A percentile compares a stretch with the other conserved stretches of the same genome.
Conservation (phyloP, 2,113 vertebrate genomes). For the Chaenocephalus aceratus region DNA sequence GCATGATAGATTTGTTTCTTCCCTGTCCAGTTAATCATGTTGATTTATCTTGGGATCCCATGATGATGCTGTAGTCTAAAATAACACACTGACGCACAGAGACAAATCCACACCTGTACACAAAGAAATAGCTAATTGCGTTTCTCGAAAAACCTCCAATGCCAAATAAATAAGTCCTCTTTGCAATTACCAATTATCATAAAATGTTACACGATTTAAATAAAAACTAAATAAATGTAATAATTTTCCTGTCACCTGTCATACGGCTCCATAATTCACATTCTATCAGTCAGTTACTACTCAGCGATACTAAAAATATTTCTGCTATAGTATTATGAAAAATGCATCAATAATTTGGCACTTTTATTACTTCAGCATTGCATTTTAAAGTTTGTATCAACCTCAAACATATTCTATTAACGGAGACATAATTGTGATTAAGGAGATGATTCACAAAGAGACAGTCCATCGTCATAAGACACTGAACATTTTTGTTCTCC, state of each 20-base stretch:
- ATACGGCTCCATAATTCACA: constrained; percentile 31
- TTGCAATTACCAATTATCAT: constrained; percentile 32
- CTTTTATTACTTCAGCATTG: constrained; percentile 13
- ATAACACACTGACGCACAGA: background rate
- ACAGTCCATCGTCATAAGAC: too few species aligned
- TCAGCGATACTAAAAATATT: constrained; percentile 32
- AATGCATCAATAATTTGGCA: constrained; percentile 21
- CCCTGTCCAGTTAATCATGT: background rate
- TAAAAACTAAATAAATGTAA: constrained; percentile 30
- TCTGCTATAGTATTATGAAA: constrained; percentile 41
- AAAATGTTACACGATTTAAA: constrained; percentile 26
- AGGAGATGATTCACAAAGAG: background rate
- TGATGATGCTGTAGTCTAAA: background rate
- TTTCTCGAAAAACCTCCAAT: background rate
- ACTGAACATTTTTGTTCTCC: background rate
- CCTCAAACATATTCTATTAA: background rate
- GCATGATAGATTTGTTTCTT: background rate
- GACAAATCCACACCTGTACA: background rate
- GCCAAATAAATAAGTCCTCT: constrained; percentile 1
- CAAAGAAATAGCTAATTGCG: background rate
- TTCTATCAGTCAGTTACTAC: constrained; percentile 31
- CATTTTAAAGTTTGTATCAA: constrained; percentile 19
- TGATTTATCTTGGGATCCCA: background rate
- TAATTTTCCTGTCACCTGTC: constrained; percentile 26
- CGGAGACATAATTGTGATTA: background rate